These are phyloP conservation scores for Chelon labrosus DNA, from an alignment of 2,797 vertebrate species.

Conservation along the genomic window DNA sequence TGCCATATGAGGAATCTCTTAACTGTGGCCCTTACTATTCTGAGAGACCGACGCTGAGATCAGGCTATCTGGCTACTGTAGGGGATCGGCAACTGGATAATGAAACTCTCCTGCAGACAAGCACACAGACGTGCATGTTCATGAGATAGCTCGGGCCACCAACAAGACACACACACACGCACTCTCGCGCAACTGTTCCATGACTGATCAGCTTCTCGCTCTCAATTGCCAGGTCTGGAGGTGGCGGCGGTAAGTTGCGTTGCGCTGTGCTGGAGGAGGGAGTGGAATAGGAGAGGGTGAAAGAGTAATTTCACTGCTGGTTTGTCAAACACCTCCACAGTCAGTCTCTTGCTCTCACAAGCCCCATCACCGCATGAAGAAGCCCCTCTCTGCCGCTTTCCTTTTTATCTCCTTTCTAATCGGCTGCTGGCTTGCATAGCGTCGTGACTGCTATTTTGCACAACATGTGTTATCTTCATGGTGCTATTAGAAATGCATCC, in stretches of 20 bases:
- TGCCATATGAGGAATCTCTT: constrained; percentile 41
- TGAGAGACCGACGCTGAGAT: constrained; percentile 58
- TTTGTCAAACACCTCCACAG: constrained; percentile 63
- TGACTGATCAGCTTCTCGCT: constrained; percentile 57
- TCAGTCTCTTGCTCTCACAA: constrained; percentile 47
- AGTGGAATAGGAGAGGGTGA: constrained; percentile 36
- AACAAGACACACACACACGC: not conserved
- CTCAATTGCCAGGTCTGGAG: constrained; percentile 47
- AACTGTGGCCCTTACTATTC: constrained; percentile 23
- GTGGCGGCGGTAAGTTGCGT: constrained; percentile 21
- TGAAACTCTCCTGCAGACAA: constrained; percentile 60
- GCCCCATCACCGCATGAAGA: constrained; percentile 21
- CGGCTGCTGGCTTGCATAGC: constrained; percentile 12
- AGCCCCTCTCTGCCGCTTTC: constrained; percentile 15
- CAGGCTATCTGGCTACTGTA: constrained; percentile 55
- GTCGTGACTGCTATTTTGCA: constrained; percentile 8
- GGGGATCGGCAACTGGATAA: constrained; percentile 62
- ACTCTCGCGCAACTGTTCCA: constrained; percentile 22
- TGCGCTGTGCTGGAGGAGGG: constrained; percentile 35
- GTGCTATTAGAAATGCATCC: not conserved
- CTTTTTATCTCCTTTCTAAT: constrained; percentile 23
- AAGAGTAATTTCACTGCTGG: constrained; percentile 53
- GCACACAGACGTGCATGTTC: constrained; percentile 14
- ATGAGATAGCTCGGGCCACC: constrained; percentile 11
- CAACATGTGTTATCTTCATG: not conserved